Evolutionary conservation across 2,888 invertebrate genomes (phyloP).

Genomic region (Papilio demoleus): DNA sequence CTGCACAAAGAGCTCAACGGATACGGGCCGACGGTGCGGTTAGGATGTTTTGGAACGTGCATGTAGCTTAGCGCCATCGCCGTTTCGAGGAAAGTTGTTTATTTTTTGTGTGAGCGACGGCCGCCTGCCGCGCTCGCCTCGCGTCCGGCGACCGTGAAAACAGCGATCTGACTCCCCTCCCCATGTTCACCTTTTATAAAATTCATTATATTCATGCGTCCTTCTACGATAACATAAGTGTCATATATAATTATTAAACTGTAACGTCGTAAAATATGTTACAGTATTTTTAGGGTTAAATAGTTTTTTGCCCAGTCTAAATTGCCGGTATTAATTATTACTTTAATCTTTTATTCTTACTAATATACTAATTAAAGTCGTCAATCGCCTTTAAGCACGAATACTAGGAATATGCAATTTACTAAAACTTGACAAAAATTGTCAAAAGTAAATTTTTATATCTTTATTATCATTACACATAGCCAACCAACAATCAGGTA

Average conservation of each 20-base stretch:
- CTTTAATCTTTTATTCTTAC: too few relatives aligned
- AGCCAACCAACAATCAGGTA: too few relatives aligned
- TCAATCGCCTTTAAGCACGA: not conserved
- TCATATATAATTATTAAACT: not conserved
- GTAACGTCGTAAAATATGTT: not conserved
- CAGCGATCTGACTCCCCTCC: conserved; percentile 58
- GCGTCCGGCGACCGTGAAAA: conserved; percentile 78
- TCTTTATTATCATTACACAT: too few relatives aligned
- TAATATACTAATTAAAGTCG: not conserved
- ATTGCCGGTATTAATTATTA: not conserved
- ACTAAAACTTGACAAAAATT: too few relatives aligned
- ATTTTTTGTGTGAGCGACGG: conserved; percentile 75
- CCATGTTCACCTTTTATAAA: conserved; percentile 50
- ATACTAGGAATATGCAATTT: not conserved
- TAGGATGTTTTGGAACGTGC: conserved; percentile 60
- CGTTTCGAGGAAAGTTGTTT: conserved; percentile 81
- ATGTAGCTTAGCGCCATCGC: conserved; percentile 78
- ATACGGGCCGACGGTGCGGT: conserved; percentile 54
- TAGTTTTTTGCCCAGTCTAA: not conserved
- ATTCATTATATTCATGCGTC: conserved; percentile 45
- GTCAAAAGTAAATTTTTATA: too few relatives aligned
- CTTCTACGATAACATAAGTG: conserved; percentile 17
- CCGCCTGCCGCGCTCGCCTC: conserved; percentile 73
- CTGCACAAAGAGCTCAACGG: conserved; percentile 68
- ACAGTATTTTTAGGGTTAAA: not conserved